Conservation (phyloP, 1,140 invertebrate species). For the Lerema accius region DNA sequence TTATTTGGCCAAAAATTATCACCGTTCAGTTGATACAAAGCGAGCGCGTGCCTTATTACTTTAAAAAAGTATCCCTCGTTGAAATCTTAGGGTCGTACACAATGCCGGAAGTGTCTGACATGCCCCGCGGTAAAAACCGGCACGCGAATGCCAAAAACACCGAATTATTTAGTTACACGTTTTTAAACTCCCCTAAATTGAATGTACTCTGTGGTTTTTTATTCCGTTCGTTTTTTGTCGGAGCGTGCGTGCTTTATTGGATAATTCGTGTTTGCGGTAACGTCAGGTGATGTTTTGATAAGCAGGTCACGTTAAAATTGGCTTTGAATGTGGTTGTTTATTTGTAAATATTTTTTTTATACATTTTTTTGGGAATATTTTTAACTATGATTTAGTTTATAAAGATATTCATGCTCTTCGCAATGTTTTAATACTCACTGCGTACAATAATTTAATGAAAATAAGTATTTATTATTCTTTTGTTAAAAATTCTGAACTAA, state of each 20-base stretch:
- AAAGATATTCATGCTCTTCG: too few species aligned
- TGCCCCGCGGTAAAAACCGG: constrained; percentile 50
- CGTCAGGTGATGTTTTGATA: constrained; percentile 40
- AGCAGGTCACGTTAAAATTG: constrained; percentile 17
- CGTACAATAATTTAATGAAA: too few species aligned
- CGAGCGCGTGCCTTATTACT: constrained; percentile 26
- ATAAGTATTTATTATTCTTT: too few species aligned
- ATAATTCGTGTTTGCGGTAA: constrained; percentile 47
- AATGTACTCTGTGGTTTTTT: constrained; percentile 52
- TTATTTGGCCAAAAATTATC: too few species aligned
- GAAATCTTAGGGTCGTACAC: constrained; percentile 50
- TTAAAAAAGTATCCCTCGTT: constrained; percentile 43
- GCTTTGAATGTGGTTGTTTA: not conserved
- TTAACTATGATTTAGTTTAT: not conserved
- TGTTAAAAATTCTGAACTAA: too few species aligned
- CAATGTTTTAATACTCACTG: too few species aligned
- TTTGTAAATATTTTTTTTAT: too few species aligned
- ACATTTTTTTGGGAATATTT: not conserved
- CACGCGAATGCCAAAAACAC: constrained; percentile 74
- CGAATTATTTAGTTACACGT: constrained; percentile 62
- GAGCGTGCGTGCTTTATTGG: constrained; percentile 44
- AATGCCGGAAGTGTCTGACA: constrained; percentile 63
- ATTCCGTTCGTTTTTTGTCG: constrained; percentile 36
- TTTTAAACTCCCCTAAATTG: constrained; percentile 56
- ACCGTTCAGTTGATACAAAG: too few species aligned